A percentile compares a stretch with the other conserved stretches of the same genome.
Evolutionary conservation across 2,113 vertebrate genomes (phyloP).

Genomic region (Pachypanchax playfairii): DNA sequence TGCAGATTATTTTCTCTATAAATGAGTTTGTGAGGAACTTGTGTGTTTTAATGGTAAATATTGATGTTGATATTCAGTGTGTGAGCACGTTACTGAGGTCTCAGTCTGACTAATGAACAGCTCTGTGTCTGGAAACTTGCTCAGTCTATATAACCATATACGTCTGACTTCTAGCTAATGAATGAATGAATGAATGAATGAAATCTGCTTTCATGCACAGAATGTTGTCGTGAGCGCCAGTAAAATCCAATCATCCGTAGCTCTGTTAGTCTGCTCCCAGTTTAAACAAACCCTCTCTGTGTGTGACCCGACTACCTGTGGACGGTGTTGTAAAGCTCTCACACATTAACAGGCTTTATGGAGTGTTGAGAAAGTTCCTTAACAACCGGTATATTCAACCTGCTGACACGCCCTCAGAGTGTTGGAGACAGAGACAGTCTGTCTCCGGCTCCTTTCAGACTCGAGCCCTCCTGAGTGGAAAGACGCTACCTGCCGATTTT

Average conservation of each 20-base stretch:
- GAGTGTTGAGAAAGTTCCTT: slow-evolving; percentile 62
- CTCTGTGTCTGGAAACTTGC: slow-evolving; percentile 14
- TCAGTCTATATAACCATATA: background rate
- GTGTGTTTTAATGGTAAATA: background rate
- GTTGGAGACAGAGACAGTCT: slow-evolving; percentile 52
- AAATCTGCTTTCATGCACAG: slow-evolving; percentile 20
- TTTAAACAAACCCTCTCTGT: slow-evolving; percentile 40
- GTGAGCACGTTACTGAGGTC: background rate
- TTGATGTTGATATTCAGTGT: background rate
- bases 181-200: slow-evolving; percentile 24
- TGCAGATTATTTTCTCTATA: background rate
- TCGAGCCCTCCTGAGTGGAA: slow-evolving; percentile 19
- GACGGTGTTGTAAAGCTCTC: slow-evolving; percentile 45
- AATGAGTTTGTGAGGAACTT: slow-evolving; percentile 1
- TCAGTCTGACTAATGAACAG: too few species aligned
- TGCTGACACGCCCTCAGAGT: slow-evolving; percentile 51
- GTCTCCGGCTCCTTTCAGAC: slow-evolving; percentile 45
- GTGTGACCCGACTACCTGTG: slow-evolving; percentile 27
- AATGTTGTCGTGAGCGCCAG: slow-evolving; percentile 33
- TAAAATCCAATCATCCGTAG: slow-evolving; percentile 52
- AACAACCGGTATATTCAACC: slow-evolving; percentile 54
- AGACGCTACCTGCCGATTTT: slow-evolving; percentile 56
- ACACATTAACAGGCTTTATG: slow-evolving; percentile 68
- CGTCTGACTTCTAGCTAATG: slow-evolving; percentile 12
- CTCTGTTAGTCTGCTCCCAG: slow-evolving; percentile 43